Base-by-base conservation (phyloP, 2,888 invertebrate genomes). In the Choristoneura rosaceana region DNA sequence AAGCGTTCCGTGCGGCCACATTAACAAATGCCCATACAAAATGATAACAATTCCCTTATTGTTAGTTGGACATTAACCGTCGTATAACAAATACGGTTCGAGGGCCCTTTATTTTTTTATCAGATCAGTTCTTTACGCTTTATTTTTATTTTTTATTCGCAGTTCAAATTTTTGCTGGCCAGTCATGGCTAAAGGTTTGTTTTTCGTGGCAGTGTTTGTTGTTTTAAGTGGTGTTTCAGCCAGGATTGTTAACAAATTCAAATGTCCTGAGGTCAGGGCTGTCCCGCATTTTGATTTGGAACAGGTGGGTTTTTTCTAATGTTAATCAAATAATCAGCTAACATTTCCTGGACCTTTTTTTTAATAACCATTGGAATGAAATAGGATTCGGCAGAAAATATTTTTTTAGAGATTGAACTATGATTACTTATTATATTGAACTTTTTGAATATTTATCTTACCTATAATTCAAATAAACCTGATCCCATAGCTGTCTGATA, bases 211-310 rank as follows among this genome's bases (percentile, higher is more conserved):
- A 73, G 63, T 88, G 69, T 76, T 84, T 68, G 65, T 86, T 52
- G 45, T 85, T 9, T 70, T 84, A 2, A 75, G 78, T 78, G 74
- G 77, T 50, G 80, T 80, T 68, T 78, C 80, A 38, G 85, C 84
- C 47, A 91, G 84, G 79, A 91, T 93, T 78, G 89, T 95, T 52
- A 95, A 96, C 80, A 96, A 96, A 86, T 95, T 96, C 81, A 96
- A 96, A 86, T 97, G 97, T 81, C 97, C 97, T 0, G 95, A 95
- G 95, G 98, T 98, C 75, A 96, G 96, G 87, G 97, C 97, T 15
- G 96, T 96, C 66, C 95, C 96, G 58, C 97, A 97, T 91, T 97
- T 98, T 84, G 96, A 97, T 92, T 92, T 98, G 79, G 94, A 96
- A 77, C 95, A 96, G 91, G 97, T 97, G 74, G 76, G 87, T 83